Evolutionary conservation across 2,797 vertebrate genomes (phyloP).

Genomic region (Phalloptychus januarius): DNA sequence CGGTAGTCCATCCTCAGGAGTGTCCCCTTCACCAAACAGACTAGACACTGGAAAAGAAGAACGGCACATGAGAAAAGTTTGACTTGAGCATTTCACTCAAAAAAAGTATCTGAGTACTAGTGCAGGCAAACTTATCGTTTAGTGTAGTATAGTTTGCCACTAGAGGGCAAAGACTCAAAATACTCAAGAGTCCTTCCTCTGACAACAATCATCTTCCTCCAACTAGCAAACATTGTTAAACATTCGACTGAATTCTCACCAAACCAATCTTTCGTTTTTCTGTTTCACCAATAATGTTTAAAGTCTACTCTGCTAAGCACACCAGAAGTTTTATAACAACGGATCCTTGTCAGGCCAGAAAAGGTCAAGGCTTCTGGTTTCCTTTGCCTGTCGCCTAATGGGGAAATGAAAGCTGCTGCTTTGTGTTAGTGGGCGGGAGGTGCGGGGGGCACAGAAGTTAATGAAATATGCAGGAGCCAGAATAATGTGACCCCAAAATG

Average conservation of each 20-base stretch:
- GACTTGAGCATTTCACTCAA: not conserved
- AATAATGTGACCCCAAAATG: conserved; percentile 55
- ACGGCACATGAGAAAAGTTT: conserved; percentile 2
- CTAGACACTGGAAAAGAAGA: conserved; percentile 83
- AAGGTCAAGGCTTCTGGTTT: conserved; percentile 55
- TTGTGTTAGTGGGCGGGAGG: conserved; percentile 57
- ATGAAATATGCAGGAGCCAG: conserved; percentile 66
- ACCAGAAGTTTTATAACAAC: conserved; percentile 10
- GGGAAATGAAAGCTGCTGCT: conserved; percentile 73
- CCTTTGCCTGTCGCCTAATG: conserved; percentile 42
- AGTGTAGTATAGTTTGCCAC: not conserved
- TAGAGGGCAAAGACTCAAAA: not conserved
- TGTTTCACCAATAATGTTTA: conserved; percentile 6
- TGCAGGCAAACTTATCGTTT: not conserved
- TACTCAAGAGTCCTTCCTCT: not conserved
- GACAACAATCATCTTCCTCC: not conserved
- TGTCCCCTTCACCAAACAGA: conserved; percentile 86
- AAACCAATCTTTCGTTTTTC: not conserved
- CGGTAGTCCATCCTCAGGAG: conserved; percentile 88
- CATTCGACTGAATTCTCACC: not conserved
- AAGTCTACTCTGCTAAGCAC: conserved; percentile 6
- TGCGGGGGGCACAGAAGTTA: conserved; percentile 41
- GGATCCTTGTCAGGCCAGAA: conserved; percentile 36
- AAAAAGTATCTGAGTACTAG: not conserved
- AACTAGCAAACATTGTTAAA: not conserved